Evolutionary conservation across 2,888 invertebrate species (phyloP), one percentile per base, ranked within the genome.

Genomic region (Cheilosia pagana): DNA sequence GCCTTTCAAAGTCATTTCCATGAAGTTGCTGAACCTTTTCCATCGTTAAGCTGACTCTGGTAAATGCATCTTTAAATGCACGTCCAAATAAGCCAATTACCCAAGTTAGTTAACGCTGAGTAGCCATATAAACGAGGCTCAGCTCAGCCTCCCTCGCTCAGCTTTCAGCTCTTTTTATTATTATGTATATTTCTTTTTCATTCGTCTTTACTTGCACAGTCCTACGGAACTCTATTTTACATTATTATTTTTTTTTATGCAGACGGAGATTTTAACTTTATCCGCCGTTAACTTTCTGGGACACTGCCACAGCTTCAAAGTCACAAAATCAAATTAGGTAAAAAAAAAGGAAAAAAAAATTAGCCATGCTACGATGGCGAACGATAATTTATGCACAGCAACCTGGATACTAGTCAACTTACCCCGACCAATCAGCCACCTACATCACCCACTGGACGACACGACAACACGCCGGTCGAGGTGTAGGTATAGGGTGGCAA

Each of bases 241-340:
- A 8, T 28, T 28, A 28, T 8, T 28, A 28, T 28, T 48, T 71
- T 76, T 53, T 57, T 19, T 53, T 23, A n/a, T 59, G 23, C 19
- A 57, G 59, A 65, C 70, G 23, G 50, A 81, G 75, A 76, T 75
- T 85, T 81, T 53, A 85, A 81, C 81, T 85, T 81, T 81, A 76
- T 85, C 70, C 65, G 70, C 59, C 55, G 65, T 71, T 59, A 81
- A 75, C 70, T 63, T 75, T 81, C 70, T 76, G 81, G 70, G 75
- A 81, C 70, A 52, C 70, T 71, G 71, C 81, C 81, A 67, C 70
- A 76, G 71, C 71, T 85, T 85, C 81, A 81, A 85, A 85, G 85
- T 81, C 85, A 85, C 81, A 63, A 76, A 85, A 85, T 85, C 65
- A 85, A 81, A 85, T 85, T 81, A 85, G 67, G 70, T 60, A 55